Evolutionary conservation across 37 sponge, comb jelly and placozoan genomes (phyloP).

Genomic region (Tethya wilhelma): DNA sequence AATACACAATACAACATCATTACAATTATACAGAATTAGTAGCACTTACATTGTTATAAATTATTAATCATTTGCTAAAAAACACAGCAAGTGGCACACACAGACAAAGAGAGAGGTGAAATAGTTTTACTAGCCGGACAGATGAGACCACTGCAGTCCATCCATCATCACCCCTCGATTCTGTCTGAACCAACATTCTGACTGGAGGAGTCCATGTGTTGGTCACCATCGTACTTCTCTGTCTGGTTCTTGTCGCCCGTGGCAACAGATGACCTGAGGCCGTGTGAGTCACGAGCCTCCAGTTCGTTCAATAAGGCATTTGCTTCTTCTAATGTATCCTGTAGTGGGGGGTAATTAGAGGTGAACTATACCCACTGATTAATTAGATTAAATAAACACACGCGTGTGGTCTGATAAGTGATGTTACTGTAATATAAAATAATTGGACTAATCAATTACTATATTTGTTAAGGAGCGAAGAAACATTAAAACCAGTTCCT

Average conservation of each 20-base stretch:
- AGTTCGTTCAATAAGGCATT: slow-evolving; percentile 76
- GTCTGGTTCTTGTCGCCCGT: too few relatives aligned
- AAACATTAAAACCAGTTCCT: neutral
- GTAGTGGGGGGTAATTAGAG: neutral
- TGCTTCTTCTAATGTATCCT: slow-evolving; percentile 86
- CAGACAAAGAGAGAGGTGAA: too few relatives aligned
- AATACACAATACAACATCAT: too few relatives aligned
- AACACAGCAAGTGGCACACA: too few relatives aligned
- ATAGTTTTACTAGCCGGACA: too few relatives aligned
- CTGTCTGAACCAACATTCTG: neutral
- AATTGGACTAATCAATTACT: too few relatives aligned
- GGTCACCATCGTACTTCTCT: neutral
- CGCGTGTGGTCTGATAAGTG: neutral
- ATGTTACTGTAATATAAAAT: neutral
- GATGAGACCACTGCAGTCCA: too few relatives aligned
- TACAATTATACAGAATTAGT: too few relatives aligned
- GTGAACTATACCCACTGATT: neutral
- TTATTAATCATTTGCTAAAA: too few relatives aligned
- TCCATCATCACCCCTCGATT: too few relatives aligned
- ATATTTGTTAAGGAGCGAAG: neutral
- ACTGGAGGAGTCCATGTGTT: neutral
- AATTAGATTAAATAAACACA: neutral
- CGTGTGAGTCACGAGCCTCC: slow-evolving; percentile 63
- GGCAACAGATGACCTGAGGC: neutral
- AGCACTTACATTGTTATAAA: too few relatives aligned